These are phyloP conservation scores for Scolopax rusticola DNA, from an alignment of 2,797 vertebrate genomes.

Conservation along the genomic window DNA sequence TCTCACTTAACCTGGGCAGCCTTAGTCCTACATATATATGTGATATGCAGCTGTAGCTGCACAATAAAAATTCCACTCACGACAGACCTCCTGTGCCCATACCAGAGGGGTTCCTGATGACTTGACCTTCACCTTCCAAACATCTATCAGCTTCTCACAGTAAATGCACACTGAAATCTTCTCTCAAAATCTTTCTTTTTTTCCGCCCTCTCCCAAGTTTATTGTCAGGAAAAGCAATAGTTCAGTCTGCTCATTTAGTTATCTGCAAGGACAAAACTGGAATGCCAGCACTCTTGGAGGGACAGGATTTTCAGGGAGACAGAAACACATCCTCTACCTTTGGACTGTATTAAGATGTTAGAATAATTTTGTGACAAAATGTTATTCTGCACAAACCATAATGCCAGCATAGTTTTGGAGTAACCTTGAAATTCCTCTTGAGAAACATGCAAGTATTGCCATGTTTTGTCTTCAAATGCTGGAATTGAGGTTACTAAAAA, in stretches of 20 bases:
- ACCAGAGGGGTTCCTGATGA: not conserved
- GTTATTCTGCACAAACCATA: not conserved
- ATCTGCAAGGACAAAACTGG: not conserved
- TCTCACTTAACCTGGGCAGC: not conserved
- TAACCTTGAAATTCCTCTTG: not conserved
- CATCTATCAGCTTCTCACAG: not conserved
- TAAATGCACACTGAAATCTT: not conserved
- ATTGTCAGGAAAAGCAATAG: not conserved
- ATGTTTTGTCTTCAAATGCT: not conserved
- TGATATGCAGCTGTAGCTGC: not conserved
- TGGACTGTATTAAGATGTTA: not conserved
- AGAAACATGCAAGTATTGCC: not conserved
- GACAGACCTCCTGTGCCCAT: not conserved
- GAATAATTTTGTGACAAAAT: not conserved
- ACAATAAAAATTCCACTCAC: not conserved
- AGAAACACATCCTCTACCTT: not conserved
- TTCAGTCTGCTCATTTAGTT: not conserved
- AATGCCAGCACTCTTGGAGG: not conserved
- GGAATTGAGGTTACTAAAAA: not conserved
- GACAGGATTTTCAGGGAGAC: not conserved
- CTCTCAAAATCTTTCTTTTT: not conserved
- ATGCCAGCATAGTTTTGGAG: not conserved
- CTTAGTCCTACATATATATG: not conserved
- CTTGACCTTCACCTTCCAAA: not conserved
- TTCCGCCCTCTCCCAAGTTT: fast-evolving